Percentiles rank a stretch among this genome's conserved stretches.
These are phyloP conservation scores for Odocoileus virginianus DNA, from an alignment of 2,113 vertebrate species.

Conservation along the genomic window DNA sequence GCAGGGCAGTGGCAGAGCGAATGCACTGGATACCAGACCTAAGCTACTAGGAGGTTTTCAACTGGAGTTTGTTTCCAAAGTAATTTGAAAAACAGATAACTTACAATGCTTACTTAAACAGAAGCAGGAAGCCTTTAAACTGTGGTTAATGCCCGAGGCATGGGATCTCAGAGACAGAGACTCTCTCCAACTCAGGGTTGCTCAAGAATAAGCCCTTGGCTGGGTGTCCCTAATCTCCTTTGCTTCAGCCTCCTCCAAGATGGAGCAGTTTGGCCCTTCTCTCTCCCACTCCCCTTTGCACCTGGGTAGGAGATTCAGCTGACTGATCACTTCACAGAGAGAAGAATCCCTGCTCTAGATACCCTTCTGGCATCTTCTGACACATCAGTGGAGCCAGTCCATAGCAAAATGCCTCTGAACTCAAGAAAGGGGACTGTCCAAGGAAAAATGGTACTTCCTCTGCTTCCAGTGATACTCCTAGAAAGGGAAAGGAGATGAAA, in stretches of 20 bases:
- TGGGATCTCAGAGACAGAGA: background rate
- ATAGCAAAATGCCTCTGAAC: background rate
- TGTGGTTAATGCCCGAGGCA: background rate
- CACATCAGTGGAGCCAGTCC: background rate
- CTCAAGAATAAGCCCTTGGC: background rate
- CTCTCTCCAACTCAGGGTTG: background rate
- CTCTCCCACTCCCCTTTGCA: background rate
- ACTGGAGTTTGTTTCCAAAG: constrained; percentile 50
- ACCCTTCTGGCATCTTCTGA: background rate
- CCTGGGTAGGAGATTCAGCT: background rate
- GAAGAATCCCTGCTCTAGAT: background rate
- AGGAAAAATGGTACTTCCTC: background rate
- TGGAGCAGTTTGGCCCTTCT: background rate
- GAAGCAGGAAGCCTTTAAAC: constrained; percentile 45
- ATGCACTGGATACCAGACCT: constrained; percentile 48
- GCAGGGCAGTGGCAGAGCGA: constrained; percentile 55
- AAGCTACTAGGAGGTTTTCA: constrained; percentile 43
- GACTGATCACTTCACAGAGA: background rate
- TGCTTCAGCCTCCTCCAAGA: background rate
- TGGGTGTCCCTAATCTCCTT: background rate
- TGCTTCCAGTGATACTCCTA: background rate
- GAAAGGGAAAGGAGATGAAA: background rate
- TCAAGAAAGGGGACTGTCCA: background rate
- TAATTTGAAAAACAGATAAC: constrained; percentile 48
- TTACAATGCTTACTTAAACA: constrained; percentile 51